Base-by-base conservation (phyloP, 2,797 vertebrate genomes). In the Kryptolebias ocellatus region DNA sequence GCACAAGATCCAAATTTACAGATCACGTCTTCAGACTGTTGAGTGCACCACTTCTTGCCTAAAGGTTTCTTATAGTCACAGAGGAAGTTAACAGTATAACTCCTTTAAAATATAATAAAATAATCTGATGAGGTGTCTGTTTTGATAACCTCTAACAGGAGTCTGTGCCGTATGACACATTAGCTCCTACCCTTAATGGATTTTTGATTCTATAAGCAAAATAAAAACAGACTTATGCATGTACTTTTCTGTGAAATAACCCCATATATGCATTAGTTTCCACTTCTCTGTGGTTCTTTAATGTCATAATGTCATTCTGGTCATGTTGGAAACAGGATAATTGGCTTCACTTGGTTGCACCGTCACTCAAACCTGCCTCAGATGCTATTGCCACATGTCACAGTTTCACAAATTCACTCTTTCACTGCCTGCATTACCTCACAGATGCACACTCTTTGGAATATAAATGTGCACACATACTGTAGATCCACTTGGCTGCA, bases 281-380 rank as follows among this genome's bases (percentile, higher is more conserved):
- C 52, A 17, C 60, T 51, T 10, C 42, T 44, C 59, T 34, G 45
- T 60, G 31, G 27, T 49, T 70, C 58, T 10, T 28, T 55, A 8
- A 29, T 54, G 46, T 79, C 31, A 50, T 55, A 8, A 29, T 54
- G 46, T 79, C 31, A 50, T 47, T 51, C 17, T 56, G 24, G 14
- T 46, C 14, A 27, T 45, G 63, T 80, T 62, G 62, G 24, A 57
- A 27, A 67, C 59, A 63, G 49, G 53, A 62, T 88, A 85, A 89
- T 87, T 86, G 80, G 55, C 62, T 81, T 67, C 31, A 62, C 67
- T 83, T 61, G 70, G 62, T 79, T 53, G 24, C 46, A 27, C 67
- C 81, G 79, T 82, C 83, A 78, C 65, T 86, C 74, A 84, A 58
- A 70, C 67, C 50, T 39, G 61, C 64, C 74, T 74, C 67, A 70